These are phyloP conservation scores for Sigmodon hispidus DNA, from an alignment of 2,113 vertebrate genomes.

Conservation along the genomic window DNA sequence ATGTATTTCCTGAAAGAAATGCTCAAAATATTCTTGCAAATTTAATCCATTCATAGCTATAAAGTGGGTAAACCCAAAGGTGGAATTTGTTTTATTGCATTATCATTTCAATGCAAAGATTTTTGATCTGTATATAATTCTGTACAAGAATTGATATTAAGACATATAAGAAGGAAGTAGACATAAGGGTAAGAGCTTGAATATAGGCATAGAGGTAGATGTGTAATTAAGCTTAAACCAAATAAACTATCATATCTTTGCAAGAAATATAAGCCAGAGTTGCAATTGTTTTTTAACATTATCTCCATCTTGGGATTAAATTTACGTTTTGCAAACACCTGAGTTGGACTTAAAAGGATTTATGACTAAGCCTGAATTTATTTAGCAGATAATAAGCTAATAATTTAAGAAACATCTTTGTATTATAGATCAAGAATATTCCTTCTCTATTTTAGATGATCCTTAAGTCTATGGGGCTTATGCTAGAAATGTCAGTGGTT, in stretches of 20 bases:
- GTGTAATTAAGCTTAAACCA: slow-evolving; percentile 1
- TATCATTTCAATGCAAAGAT: slow-evolving; percentile 54
- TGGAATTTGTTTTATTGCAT: slow-evolving; percentile 68
- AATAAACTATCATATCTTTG: slow-evolving; percentile 38
- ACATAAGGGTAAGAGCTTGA: neutral
- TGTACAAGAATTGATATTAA: slow-evolving; percentile 25
- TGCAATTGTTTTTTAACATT: slow-evolving; percentile 50
- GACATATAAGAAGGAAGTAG: slow-evolving; percentile 16
- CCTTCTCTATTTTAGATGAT: neutral
- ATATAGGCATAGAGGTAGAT: neutral
- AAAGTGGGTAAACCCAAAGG: slow-evolving; percentile 59
- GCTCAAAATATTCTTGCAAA: slow-evolving; percentile 66
- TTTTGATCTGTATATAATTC: slow-evolving; percentile 57
- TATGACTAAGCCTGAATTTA: slow-evolving; percentile 64
- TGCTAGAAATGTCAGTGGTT: neutral
- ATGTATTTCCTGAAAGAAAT: slow-evolving; percentile 69
- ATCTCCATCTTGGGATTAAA: slow-evolving; percentile 60
- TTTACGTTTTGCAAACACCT: slow-evolving; percentile 58
- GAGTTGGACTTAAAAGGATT: slow-evolving; percentile 61
- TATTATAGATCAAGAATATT: neutral
- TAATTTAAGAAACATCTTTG: slow-evolving; percentile 16
- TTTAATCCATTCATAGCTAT: slow-evolving; percentile 12
- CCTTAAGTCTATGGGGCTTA: neutral
- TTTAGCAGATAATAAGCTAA: slow-evolving; percentile 70
- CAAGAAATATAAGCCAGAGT: slow-evolving; percentile 57